Evolutionary conservation across 2,113 vertebrate genomes (phyloP).

Genomic region (Condylura cristata): DNA sequence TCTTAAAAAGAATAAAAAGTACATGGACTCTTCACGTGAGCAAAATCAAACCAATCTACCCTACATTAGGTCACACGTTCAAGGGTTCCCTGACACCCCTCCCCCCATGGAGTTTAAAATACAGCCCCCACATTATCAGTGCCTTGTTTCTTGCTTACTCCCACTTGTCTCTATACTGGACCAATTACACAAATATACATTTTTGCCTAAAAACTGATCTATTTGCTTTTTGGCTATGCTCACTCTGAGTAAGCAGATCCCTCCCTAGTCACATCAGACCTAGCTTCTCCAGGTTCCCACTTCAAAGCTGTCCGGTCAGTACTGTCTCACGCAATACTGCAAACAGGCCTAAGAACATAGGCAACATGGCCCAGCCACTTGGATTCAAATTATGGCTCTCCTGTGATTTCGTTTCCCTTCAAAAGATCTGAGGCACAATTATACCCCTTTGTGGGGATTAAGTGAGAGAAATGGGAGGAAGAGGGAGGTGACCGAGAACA

Average conservation of each 20-base stretch:
- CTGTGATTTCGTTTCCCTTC: neutral
- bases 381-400: neutral
- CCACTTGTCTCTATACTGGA: neutral
- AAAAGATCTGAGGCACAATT: neutral
- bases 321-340: neutral
- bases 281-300: neutral
- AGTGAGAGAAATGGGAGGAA: neutral
- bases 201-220: neutral
- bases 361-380: neutral
- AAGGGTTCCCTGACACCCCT: neutral
- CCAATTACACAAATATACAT: neutral
- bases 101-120: neutral
- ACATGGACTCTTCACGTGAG: too few species aligned
- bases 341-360: neutral
- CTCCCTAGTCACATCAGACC: neutral
- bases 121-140: too few species aligned
- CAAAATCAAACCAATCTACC: neutral
- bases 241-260: neutral
- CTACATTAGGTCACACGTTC: neutral
- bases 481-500: neutral
- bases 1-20: too few species aligned
- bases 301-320: neutral
- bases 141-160: neutral
- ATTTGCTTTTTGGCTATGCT: neutral
- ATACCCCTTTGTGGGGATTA: neutral